These are phyloP conservation scores for Tragelaphus strepsiceros DNA, from an alignment of 2,113 vertebrate species.

Conservation along the genomic window DNA sequence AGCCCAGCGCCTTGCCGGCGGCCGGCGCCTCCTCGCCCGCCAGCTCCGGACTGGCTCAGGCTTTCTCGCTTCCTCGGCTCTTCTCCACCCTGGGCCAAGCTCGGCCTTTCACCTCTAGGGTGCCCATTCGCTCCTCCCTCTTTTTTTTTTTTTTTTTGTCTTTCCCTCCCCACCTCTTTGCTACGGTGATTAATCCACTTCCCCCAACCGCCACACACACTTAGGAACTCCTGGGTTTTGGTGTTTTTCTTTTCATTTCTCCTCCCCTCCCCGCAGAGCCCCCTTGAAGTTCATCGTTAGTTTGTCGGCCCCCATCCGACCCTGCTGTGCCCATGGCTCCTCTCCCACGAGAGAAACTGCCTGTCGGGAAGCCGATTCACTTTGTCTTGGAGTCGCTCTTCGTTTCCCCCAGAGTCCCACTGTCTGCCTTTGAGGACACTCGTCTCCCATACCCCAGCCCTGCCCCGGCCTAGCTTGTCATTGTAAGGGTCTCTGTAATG, in stretches of 20 bases:
- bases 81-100: background rate
- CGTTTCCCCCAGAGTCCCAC: background rate
- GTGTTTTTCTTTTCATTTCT: background rate
- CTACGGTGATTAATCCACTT: background rate
- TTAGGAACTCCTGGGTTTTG: background rate
- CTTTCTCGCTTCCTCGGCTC: background rate
- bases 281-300: background rate
- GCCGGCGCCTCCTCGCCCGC: background rate
- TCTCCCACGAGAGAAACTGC: background rate
- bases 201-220: background rate
- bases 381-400: background rate
- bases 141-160: background rate
- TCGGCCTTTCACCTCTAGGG: background rate
- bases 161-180: background rate
- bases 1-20: conserved; percentile 24
- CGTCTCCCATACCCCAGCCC: too few relatives aligned
- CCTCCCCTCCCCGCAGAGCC: background rate
- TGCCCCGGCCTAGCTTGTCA: conserved; percentile 71
- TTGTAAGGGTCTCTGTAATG: conserved; percentile 83
- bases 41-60: background rate
- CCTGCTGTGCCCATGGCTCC: background rate
- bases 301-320: background rate
- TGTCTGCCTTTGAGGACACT: background rate
- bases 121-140: background rate
- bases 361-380: background rate